A percentile compares a stretch with the other conserved stretches of the same genome.
Conservation (phyloP, 2,113 vertebrate genomes). For the Seriola aureovittata region DNA sequence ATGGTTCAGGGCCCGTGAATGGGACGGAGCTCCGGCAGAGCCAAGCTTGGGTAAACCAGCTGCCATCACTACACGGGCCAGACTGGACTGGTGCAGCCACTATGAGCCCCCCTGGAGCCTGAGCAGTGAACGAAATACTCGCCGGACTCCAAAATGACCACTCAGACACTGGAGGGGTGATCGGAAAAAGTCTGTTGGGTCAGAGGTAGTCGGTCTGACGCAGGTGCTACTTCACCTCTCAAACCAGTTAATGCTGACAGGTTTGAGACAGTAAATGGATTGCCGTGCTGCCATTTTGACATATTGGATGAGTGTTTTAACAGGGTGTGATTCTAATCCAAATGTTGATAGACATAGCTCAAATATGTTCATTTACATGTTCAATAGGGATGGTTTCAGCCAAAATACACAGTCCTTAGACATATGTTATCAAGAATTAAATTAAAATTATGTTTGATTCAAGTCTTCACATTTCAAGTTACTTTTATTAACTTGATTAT, state of each 20-base stretch:
- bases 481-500: constrained; percentile 1
- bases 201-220: constrained; percentile 35
- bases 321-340: constrained; percentile 8
- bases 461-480: constrained; percentile 20
- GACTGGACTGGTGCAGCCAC: constrained; percentile 51
- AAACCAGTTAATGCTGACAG: too few relatives aligned
- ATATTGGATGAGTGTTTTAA: constrained; percentile 6
- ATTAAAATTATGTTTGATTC: not conserved
- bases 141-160: constrained; percentile 25
- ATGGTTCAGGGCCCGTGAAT: constrained; percentile 79
- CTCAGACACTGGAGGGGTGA: constrained; percentile 7
- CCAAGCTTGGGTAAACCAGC: constrained; percentile 74
- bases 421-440: not conserved
- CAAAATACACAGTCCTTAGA: constrained; percentile 15
- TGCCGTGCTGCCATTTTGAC: constrained; percentile 17
- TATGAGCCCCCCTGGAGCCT: constrained; percentile 47
- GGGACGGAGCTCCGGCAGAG: constrained; percentile 53
- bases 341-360: constrained; percentile 11
- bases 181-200: constrained; percentile 29
- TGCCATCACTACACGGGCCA: constrained; percentile 59
- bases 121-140: constrained; percentile 24
- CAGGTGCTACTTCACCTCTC: too few relatives aligned
- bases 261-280: not conserved
- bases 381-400: constrained; percentile 9
- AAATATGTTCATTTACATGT: not conserved